phyloP scores from a whole-genome alignment of 2,113 vertebrate species.

The Odontophorus gujanensis region DNA sequence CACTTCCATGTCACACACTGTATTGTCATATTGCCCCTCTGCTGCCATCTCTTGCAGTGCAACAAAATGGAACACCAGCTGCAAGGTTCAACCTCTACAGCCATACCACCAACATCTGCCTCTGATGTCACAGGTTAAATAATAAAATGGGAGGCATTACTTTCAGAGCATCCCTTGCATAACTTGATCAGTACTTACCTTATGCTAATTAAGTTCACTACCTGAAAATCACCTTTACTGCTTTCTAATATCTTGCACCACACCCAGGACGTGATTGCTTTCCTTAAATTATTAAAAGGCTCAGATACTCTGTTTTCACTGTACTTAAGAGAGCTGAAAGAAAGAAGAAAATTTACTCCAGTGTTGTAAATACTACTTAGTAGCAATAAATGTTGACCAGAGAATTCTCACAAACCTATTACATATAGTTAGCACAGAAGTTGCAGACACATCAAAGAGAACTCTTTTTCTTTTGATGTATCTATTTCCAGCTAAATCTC shows the following conservation, averaged over 20 bases:
- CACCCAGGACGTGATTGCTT: background rate
- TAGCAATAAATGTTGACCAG: background rate
- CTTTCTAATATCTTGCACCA: background rate
- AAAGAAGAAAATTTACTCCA: conserved; percentile 7
- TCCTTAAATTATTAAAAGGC: background rate
- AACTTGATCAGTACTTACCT: background rate
- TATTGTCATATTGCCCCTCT: background rate
- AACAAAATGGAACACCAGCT: background rate
- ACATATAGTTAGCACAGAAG: background rate
- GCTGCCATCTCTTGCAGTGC: background rate
- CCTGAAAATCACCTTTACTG: background rate
- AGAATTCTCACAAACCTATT: background rate
- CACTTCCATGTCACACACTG: background rate
- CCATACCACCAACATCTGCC: no score
- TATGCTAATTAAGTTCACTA: background rate
- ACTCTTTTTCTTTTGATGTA: background rate
- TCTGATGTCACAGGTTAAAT: background rate
- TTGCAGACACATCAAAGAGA: background rate
- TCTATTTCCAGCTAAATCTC: background rate
- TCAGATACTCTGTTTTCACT: background rate
- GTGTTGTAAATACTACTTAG: background rate
- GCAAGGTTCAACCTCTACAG: background rate
- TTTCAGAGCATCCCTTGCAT: background rate
- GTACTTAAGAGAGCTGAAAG: background rate
- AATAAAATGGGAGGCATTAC: background rate